phyloP scores from a whole-genome alignment of 1,140 invertebrate genomes.

The Atta cephalotes region DNA sequence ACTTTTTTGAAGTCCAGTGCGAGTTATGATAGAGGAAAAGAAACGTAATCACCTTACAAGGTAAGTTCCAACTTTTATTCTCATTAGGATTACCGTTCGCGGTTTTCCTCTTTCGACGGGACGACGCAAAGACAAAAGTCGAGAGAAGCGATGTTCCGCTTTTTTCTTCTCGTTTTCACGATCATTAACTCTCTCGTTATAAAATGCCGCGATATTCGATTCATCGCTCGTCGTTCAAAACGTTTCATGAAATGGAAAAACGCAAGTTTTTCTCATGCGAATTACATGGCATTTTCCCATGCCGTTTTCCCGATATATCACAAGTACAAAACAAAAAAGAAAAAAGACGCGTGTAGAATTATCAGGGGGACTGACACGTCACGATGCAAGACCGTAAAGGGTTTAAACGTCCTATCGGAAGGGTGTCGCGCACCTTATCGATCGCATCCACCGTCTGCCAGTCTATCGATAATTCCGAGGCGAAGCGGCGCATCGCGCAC shows the following conservation, averaged over 20 bases:
- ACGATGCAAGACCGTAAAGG: constrained; percentile 28
- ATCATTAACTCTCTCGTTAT: background rate
- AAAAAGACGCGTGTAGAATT: background rate
- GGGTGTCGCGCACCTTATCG: constrained; percentile 51
- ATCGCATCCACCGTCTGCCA: constrained; percentile 31
- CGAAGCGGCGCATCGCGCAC: constrained; percentile 42
- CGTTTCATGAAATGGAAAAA: background rate
- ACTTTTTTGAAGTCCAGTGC: too few relatives aligned
- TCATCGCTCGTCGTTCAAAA: background rate
- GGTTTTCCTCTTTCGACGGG: background rate
- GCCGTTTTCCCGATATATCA: background rate
- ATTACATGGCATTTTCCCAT: background rate
- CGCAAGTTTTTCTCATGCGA: background rate
- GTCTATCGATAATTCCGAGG: constrained; percentile 54
- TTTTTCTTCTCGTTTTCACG: background rate
- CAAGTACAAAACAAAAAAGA: background rate
- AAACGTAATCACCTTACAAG: too few relatives aligned
- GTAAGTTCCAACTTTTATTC: too few relatives aligned
- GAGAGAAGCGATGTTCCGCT: background rate
- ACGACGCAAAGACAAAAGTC: background rate
- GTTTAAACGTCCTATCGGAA: constrained; percentile 55
- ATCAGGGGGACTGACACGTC: background rate
- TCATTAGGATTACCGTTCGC: too few relatives aligned
- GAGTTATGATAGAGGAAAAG: too few relatives aligned
- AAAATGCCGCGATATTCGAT: constrained; percentile 1